Percentiles rank a stretch among this genome's conserved stretches.
Conservation (phyloP, 2,113 vertebrate genomes). For the Pseudorectes ferrugineus region DNA sequence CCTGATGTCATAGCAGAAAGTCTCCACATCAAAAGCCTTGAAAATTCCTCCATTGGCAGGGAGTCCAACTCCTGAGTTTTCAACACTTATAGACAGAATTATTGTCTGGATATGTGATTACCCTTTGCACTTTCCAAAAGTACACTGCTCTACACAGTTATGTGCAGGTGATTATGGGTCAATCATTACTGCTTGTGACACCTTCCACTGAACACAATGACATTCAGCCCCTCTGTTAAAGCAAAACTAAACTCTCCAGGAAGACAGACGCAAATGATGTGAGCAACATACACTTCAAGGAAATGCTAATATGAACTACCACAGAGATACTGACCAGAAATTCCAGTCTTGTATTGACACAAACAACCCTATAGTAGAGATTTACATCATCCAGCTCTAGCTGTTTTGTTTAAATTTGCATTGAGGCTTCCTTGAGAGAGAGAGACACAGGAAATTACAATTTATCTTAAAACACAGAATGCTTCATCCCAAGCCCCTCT, state of each 20-base stretch:
- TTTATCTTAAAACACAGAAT: background rate
- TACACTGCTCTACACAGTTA: background rate
- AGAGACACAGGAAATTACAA: background rate
- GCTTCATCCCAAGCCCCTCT: background rate
- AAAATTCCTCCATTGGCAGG: background rate
- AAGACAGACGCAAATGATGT: background rate
- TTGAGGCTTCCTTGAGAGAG: background rate
- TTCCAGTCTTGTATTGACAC: background rate
- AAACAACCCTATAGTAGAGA: background rate
- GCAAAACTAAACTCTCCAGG: background rate
- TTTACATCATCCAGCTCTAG: background rate
- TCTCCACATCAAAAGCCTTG: background rate
- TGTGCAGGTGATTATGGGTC: background rate
- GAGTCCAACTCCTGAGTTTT: background rate
- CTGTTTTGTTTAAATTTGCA: background rate
- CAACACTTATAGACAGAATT: background rate
- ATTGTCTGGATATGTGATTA: rapidly evolving
- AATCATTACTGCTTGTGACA: background rate
- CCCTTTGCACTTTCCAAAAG: background rate
- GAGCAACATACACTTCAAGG: background rate
- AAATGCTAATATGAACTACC: background rate
- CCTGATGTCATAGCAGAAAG: background rate
- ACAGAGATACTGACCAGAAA: background rate
- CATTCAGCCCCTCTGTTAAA: background rate
- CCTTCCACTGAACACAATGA: background rate